Evolutionary conservation across 2,113 vertebrate genomes (phyloP).

Genomic region (Chloebia gouldiae): DNA sequence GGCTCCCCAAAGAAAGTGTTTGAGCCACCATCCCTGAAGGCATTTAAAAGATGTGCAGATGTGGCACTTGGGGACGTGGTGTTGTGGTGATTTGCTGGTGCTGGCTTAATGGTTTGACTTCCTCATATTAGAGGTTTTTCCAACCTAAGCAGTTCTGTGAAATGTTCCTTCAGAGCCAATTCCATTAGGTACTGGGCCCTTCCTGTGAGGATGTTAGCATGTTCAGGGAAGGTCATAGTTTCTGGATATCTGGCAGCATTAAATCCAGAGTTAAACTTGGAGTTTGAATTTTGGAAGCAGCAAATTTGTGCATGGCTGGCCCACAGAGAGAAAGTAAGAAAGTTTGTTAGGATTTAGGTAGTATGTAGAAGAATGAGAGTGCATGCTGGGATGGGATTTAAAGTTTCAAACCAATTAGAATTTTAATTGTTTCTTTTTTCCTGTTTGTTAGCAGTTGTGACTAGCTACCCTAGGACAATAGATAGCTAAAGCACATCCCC

Average conservation of each 20-base stretch:
- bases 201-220: neutral
- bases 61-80: neutral
- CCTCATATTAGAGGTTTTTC: neutral
- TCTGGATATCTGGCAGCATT: neutral
- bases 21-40: neutral
- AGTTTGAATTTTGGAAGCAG: neutral
- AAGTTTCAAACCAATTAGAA: conserved; percentile 56
- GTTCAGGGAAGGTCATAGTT: neutral
- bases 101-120: neutral
- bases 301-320: neutral
- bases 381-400: conserved; percentile 49
- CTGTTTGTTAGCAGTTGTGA: conserved; percentile 41
- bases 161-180: neutral
- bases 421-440: conserved; percentile 46
- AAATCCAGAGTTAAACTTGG: neutral
- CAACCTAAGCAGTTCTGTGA: neutral
- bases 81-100: neutral
- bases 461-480: conserved; percentile 21
- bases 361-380: neutral
- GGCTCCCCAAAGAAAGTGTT: neutral
- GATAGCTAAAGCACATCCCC: neutral
- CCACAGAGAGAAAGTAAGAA: neutral
- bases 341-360: neutral
- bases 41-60: neutral
- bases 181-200: neutral